phyloP scores from a whole-genome alignment of 2,888 invertebrate species.

The Andricus quercusramuli region DNA sequence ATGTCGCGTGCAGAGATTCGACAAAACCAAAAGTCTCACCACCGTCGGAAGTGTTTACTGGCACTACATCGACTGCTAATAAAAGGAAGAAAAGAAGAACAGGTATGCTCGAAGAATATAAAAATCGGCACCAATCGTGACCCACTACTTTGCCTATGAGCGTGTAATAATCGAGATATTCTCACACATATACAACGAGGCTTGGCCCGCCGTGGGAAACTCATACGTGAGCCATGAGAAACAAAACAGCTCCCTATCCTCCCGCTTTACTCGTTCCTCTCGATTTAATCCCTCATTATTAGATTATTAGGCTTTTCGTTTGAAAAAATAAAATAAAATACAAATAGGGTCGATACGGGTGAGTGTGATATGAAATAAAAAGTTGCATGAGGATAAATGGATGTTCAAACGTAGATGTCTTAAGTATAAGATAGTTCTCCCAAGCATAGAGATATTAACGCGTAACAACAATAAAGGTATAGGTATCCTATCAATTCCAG shows the following conservation, averaged over 20 bases:
- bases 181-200: slow-evolving; percentile 64
- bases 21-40: slow-evolving; percentile 34
- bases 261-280: slow-evolving; percentile 46
- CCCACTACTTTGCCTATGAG: slow-evolving; percentile 68
- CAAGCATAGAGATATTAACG: too few species aligned
- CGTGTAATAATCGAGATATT: slow-evolving; percentile 76
- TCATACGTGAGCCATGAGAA: slow-evolving; percentile 73
- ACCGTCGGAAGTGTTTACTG: slow-evolving; percentile 40
- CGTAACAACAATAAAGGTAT: too few species aligned
- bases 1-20: slow-evolving; percentile 40
- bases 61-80: background rate
- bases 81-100: slow-evolving; percentile 54
- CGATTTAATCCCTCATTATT: background rate
- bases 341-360: too few species aligned
- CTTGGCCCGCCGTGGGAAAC: slow-evolving; percentile 76
- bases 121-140: slow-evolving; percentile 68
- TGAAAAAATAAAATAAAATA: background rate
- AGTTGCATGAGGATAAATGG: too few species aligned
- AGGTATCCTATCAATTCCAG: too few species aligned
- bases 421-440: too few species aligned
- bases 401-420: too few species aligned
- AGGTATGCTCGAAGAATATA: slow-evolving; percentile 71
- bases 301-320: background rate
- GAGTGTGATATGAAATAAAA: too few species aligned
- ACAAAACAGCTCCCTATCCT: slow-evolving; percentile 50